Conservation (phyloP, 1,140 invertebrate species). For the Charaxes varanes region DNA sequence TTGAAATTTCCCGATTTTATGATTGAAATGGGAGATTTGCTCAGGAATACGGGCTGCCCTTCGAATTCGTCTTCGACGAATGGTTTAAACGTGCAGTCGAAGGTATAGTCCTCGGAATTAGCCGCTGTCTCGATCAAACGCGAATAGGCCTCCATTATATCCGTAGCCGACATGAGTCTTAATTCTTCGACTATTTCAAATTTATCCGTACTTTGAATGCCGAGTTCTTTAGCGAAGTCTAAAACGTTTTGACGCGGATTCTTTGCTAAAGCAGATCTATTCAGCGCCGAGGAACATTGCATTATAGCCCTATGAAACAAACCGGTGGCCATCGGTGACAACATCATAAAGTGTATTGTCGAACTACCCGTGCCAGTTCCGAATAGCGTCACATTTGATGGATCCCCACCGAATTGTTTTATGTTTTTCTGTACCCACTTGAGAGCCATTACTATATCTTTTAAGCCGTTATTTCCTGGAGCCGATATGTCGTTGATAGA, state of each 20-base stretch:
- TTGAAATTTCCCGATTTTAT: slow-evolving; percentile 56
- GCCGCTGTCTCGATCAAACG: slow-evolving; percentile 20
- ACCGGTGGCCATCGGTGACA: slow-evolving; percentile 74
- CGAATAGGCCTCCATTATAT: slow-evolving; percentile 37
- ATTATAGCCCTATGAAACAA: slow-evolving; percentile 72
- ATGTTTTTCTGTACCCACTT: slow-evolving; percentile 79
- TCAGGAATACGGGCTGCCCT: slow-evolving; percentile 49
- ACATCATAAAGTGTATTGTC: slow-evolving; percentile 68
- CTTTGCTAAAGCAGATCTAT: slow-evolving; percentile 47
- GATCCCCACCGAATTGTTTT: slow-evolving; percentile 75
- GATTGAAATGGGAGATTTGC: slow-evolving; percentile 40
- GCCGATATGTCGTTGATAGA: slow-evolving; percentile 54
- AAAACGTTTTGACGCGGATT: slow-evolving; percentile 39
- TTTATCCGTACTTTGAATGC: slow-evolving; percentile 35
- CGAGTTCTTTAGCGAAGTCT: slow-evolving; percentile 42
- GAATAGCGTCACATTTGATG: slow-evolving; percentile 77
- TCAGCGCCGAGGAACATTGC: slow-evolving; percentile 56
- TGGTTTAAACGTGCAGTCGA: slow-evolving; percentile 51
- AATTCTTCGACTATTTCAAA: slow-evolving; percentile 51
- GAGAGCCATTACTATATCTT: slow-evolving; percentile 76
- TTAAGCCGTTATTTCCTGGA: slow-evolving; percentile 78
- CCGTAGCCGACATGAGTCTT: slow-evolving; percentile 26
- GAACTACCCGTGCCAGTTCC: slow-evolving; percentile 76
- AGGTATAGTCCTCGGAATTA: slow-evolving; percentile 25
- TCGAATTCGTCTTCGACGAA: slow-evolving; percentile 60